Evolutionary conservation across 2,888 invertebrate species (phyloP), one percentile per base, ranked within the genome.

Genomic region (Fissipunctia ypsillon): DNA sequence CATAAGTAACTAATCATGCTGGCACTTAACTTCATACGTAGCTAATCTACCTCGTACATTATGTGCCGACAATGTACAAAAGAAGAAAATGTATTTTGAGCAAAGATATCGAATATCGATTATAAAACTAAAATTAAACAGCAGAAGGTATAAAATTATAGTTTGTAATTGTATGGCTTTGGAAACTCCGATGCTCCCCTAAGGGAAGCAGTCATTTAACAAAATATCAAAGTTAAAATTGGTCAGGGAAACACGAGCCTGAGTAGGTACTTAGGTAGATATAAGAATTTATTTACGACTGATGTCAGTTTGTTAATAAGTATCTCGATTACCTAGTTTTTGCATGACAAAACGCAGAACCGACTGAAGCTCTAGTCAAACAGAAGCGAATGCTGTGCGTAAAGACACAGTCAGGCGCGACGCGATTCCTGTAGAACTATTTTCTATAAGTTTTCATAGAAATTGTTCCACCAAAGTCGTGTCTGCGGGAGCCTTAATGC

Each of bases 171-270:
- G 14, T 31, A 1, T 19, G 57, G n/a, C 35, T 52, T 59, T 76
- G 28, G 1, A 14, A 48, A 54, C 5, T 57, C 10, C n/a, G 19
- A 43, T n/a, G 50, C 41, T 38, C 38, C 38, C 38, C 14, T 35
- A 19, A 31, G 57, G 16, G 25, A 38, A 61, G 25, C 16, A 78
- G 72, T 60, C 60, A 77, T 56, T 73, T 77, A 77, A 61, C 80
- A 43, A 61, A 38, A 77, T 54, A 80, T 73, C 80, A 66, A 77
- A 79, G 61, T 74, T 80, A 31, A 38, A 78, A 63, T 74, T 66
- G 14, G 50, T 31, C 45, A 61, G 28, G 43, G 14, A 73, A 80
- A 56, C 38, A 28, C 10, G 22, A 60, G 2, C 3, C 10, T 19
- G 14, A 57, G n/a, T n/a, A n/a, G n/a, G n/a, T 31, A 31, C 16